Percentiles rank a stretch among this genome's conserved stretches.
Conservation (phyloP, 2,113 vertebrate genomes). For the Panthera tigris region DNA sequence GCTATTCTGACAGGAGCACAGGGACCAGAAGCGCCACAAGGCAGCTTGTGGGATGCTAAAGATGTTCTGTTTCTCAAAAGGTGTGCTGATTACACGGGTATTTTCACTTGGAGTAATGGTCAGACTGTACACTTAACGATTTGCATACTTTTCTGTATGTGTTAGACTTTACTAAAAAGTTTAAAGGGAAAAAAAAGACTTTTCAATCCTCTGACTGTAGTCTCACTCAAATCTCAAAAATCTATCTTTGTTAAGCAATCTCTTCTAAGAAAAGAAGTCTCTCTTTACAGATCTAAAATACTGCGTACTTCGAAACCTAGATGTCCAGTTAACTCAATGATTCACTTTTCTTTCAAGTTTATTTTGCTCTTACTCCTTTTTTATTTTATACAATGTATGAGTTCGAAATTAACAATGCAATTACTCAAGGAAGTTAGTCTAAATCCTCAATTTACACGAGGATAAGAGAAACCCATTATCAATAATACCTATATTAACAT, state of each 20-base stretch:
- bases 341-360: not conserved
- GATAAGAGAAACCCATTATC: not conserved
- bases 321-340: not conserved
- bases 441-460: not conserved
- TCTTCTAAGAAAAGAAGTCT: not conserved
- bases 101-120: not conserved
- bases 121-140: not conserved
- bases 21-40: not conserved
- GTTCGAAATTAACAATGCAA: conserved; percentile 23
- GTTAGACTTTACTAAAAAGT: not conserved
- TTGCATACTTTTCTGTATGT: not conserved
- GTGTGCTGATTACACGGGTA: too few relatives aligned
- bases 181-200: not conserved
- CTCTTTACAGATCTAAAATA: conserved; percentile 19
- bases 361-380: not conserved
- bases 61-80: not conserved
- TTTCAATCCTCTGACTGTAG: not conserved
- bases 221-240: not conserved
- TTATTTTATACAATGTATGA: not conserved
- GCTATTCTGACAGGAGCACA: not conserved
- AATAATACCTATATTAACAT: not conserved
- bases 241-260: not conserved
- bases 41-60: not conserved
- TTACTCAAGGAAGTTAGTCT: not conserved
- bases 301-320: not conserved